A percentile compares a stretch with the other conserved stretches of the same genome.
Conservation (phyloP, 1,140 invertebrate species). For the Meloidogyne hapla region DNA sequence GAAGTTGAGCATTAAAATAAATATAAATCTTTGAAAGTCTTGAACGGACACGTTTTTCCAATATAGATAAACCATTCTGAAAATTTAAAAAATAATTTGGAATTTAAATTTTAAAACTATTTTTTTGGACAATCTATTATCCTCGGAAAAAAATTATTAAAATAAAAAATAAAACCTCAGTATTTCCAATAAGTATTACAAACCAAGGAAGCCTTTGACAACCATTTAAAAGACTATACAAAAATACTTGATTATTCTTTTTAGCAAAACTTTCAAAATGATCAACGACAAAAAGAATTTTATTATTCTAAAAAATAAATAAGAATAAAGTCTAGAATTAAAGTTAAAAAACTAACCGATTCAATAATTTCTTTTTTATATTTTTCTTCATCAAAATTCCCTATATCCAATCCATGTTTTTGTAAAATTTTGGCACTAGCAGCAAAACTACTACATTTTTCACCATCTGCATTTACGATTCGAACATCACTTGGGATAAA, state of each 20-base stretch:
- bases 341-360: not conserved
- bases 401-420: constrained; percentile 11
- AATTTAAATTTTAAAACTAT: too few species aligned
- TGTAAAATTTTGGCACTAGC: constrained; percentile 12
- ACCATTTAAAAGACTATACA: constrained; percentile 26
- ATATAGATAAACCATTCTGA: constrained; percentile 13
- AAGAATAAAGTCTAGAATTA: not conserved
- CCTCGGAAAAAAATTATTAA: too few species aligned
- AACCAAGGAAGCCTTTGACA: constrained; percentile 26
- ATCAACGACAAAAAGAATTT: constrained; percentile 22
- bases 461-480: not conserved
- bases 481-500: not conserved
- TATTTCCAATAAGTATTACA: constrained; percentile 21
- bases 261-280: constrained; percentile 18
- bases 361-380: not conserved
- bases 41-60: constrained; percentile 23
- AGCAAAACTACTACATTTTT: not conserved
- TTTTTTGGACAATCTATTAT: too few species aligned
- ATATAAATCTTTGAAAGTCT: constrained; percentile 7
- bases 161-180: constrained; percentile 10
- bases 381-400: constrained; percentile 7
- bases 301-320: not conserved
- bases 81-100: not conserved
- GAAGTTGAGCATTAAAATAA: constrained; percentile 10
- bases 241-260: constrained; percentile 20